Evolutionary conservation across 1,140 invertebrate genomes (phyloP).

Genomic region (Trigoniulus corallinus): DNA sequence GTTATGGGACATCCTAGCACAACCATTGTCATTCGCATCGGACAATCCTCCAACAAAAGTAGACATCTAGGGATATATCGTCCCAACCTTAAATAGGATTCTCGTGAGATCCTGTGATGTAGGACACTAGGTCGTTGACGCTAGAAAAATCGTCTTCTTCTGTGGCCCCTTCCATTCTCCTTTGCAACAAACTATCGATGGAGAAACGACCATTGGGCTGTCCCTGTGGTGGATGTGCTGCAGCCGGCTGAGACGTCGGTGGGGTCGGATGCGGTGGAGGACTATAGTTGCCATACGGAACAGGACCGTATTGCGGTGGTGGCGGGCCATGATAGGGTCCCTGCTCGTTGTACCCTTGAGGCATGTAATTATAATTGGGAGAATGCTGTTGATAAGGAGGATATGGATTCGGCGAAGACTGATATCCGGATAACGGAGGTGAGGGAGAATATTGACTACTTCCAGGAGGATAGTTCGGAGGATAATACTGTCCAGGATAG

Average conservation of each 20-base stretch:
- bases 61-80: too few relatives aligned
- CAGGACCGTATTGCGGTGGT: slow-evolving; percentile 20
- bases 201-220: slow-evolving; percentile 14
- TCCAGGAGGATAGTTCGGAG: slow-evolving; percentile 34
- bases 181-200: slow-evolving; percentile 17
- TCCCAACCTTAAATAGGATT: too few relatives aligned
- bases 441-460: slow-evolving; percentile 25
- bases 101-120: slow-evolving; percentile 43
- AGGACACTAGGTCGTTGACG: slow-evolving; percentile 66
- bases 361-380: slow-evolving; percentile 25
- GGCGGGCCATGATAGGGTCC: slow-evolving; percentile 12
- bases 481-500: slow-evolving; percentile 36
- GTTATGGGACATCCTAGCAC: too few relatives aligned
- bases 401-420: slow-evolving; percentile 24
- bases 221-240: slow-evolving; percentile 10
- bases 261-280: slow-evolving; percentile 15
- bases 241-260: slow-evolving; percentile 8
- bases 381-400: slow-evolving; percentile 25
- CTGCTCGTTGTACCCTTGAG: slow-evolving; percentile 12
- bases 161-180: slow-evolving; percentile 7
- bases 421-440: slow-evolving; percentile 17
- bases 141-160: slow-evolving; percentile 59
- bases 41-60: too few relatives aligned
- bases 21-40: too few relatives aligned
- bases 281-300: not conserved